phyloP scores from a whole-genome alignment of 1,140 invertebrate species.

The Pachyrhynchus sulphureomaculatus region DNA sequence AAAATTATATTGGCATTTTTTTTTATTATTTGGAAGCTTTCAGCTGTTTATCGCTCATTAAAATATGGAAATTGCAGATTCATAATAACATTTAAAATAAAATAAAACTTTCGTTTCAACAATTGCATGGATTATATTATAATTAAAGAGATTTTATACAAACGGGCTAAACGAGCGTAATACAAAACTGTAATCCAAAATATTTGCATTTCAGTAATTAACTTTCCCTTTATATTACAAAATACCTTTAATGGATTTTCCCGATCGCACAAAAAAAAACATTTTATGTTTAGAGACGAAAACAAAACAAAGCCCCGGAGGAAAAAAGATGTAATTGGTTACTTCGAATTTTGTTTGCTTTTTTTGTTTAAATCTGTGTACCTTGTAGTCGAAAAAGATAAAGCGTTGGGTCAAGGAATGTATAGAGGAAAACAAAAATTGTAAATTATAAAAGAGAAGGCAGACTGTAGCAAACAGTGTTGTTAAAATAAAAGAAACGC shows the following conservation, averaged over 20 bases:
- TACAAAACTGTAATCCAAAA: neutral
- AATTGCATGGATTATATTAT: no score
- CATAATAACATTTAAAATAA: no score
- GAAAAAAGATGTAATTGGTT: conserved; percentile 12
- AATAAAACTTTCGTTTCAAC: no score
- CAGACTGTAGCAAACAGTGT: no score
- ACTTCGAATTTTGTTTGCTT: conserved; percentile 3
- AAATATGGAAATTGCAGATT: no score
- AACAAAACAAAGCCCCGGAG: conserved; percentile 6
- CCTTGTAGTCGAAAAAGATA: neutral
- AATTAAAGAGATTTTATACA: neutral
- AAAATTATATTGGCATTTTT: no score
- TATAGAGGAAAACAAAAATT: neutral
- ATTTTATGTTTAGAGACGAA: conserved; percentile 10
- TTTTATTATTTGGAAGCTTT: no score
- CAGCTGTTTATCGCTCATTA: no score
- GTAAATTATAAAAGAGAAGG: no score
- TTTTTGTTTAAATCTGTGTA: conserved; percentile 10
- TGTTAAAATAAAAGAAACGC: no score
- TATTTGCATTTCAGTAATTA: neutral
- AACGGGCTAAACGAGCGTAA: neutral
- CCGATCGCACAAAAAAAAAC: conserved; percentile 2
- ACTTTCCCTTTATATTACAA: conserved; percentile 4
- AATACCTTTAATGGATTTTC: neutral
- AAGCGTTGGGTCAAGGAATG: neutral